Percentiles rank a stretch among this genome's conserved stretches.
Conservation (phyloP, 1,140 invertebrate genomes). For the Trichomalopsis sarcophagae region DNA sequence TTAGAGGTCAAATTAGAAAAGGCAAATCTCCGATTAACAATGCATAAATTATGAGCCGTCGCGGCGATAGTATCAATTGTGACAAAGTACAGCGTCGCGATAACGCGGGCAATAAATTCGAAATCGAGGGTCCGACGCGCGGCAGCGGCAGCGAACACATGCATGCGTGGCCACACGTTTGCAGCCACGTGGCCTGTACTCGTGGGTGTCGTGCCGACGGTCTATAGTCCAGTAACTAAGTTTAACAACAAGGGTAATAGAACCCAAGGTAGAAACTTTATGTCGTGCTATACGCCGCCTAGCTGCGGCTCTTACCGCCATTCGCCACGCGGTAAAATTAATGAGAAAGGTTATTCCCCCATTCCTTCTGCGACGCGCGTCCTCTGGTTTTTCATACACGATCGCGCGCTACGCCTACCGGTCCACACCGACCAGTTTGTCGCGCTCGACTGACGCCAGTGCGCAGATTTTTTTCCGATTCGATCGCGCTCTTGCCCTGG, state of each 20-base stretch:
- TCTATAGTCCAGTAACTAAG: slow-evolving; percentile 74
- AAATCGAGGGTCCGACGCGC: slow-evolving; percentile 9
- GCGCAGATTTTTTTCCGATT: not conserved
- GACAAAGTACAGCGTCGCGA: slow-evolving; percentile 26
- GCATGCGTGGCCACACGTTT: slow-evolving; percentile 66
- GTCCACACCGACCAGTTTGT: not conserved
- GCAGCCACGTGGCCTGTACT: slow-evolving; percentile 71
- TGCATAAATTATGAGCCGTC: slow-evolving; percentile 15
- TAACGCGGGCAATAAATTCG: slow-evolving; percentile 29
- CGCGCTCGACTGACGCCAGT: not conserved
- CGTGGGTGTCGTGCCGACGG: slow-evolving; percentile 63
- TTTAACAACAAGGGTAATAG: slow-evolving; percentile 74
- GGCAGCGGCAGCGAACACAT: slow-evolving; percentile 36
- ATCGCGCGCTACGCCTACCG: slow-evolving; percentile 30
- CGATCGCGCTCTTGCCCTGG: too few relatives aligned
- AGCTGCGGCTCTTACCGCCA: slow-evolving; percentile 43
- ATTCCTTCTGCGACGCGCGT: slow-evolving; percentile 26
- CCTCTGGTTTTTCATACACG: slow-evolving; percentile 29
- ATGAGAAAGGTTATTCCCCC: slow-evolving; percentile 54
- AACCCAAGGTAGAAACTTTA: slow-evolving; percentile 64
- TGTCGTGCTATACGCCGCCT: slow-evolving; percentile 51
- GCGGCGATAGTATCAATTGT: slow-evolving; percentile 14
- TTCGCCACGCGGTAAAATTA: slow-evolving; percentile 60
- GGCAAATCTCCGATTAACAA: slow-evolving; percentile 5
- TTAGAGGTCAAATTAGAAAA: not conserved